A percentile compares a stretch with the other conserved stretches of the same genome.
These are phyloP conservation scores for Macrobrachium nipponense DNA, from an alignment of 1,140 invertebrate genomes.

Conservation along the genomic window DNA sequence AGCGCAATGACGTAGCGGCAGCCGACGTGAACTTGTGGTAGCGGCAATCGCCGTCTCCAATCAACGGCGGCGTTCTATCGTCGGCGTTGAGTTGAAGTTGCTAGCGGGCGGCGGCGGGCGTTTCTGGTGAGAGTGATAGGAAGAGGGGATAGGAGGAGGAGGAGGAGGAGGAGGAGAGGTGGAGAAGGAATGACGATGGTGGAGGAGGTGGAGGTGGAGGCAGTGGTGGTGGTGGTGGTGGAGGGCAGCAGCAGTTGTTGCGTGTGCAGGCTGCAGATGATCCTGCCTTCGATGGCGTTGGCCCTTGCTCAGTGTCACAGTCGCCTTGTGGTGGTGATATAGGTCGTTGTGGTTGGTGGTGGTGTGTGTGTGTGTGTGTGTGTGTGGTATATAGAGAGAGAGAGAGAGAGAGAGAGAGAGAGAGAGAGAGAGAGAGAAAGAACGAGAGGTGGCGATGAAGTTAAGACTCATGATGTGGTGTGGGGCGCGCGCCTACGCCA, in stretches of 20 bases:
- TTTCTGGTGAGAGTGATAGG: constrained; percentile 1
- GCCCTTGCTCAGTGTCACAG: constrained; percentile 57
- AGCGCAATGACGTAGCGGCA: too few relatives aligned
- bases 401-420: too few relatives aligned
- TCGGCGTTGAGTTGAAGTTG: neutral
- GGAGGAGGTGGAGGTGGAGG: constrained; percentile 29
- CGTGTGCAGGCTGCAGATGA: constrained; percentile 56
- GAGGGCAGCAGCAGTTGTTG: constrained; percentile 53
- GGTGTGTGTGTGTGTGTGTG: constrained; percentile 22
- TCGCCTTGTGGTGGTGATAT: constrained; percentile 58
- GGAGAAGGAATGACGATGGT: constrained; percentile 37
- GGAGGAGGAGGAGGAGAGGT: neutral
- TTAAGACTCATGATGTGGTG: too few relatives aligned
- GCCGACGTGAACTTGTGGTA: too few relatives aligned
- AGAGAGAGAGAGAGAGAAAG: too few relatives aligned
- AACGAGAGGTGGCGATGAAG: too few relatives aligned
- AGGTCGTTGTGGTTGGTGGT: constrained; percentile 52
- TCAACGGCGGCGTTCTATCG: too few relatives aligned
- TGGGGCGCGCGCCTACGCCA: too few relatives aligned
- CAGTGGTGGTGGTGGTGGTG: constrained; percentile 35
- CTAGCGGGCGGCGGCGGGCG: too few relatives aligned
- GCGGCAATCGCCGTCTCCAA: too few relatives aligned
- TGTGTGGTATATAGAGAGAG: too few relatives aligned
- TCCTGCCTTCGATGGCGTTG: constrained; percentile 41
- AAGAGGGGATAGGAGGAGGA: neutral